phyloP scores from a whole-genome alignment of 2,797 vertebrate species.

The Bradypodion ventrale region DNA sequence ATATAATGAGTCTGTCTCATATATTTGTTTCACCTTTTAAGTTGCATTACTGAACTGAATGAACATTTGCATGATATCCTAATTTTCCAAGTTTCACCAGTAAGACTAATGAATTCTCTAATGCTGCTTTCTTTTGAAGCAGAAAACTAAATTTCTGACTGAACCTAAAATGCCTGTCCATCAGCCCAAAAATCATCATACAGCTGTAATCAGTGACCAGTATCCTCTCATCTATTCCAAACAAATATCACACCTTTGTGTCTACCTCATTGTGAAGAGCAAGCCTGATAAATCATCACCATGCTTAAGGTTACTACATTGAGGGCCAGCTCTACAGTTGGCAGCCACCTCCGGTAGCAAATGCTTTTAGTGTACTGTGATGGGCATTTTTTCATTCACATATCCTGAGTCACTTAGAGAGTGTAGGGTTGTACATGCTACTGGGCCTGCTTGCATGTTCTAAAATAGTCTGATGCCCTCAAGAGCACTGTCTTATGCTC shows the following conservation, averaged over 20 bases:
- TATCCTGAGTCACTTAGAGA: not conserved
- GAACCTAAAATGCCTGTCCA: not conserved
- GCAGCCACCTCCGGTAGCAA: not conserved
- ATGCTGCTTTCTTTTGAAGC: not conserved
- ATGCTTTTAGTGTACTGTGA: not conserved
- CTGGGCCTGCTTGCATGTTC: not conserved
- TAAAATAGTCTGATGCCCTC: not conserved
- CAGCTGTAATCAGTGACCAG: not conserved
- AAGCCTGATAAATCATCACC: not conserved
- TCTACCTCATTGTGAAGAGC: not conserved
- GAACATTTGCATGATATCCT: no score
- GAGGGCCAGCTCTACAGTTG: not conserved
- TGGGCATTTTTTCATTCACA: not conserved
- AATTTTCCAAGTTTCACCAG: no score
- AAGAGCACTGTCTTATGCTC: not conserved
- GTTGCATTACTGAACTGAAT: no score
- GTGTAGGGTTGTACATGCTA: not conserved
- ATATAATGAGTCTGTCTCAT: no score
- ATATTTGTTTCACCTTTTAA: no score
- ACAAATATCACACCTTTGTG: not conserved
- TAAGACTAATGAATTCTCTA: not conserved
- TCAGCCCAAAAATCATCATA: not conserved
- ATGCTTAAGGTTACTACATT: not conserved
- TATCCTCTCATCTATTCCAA: not conserved
- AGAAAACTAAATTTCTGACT: constrained; percentile 3